Base-by-base conservation (phyloP, 2,888 invertebrate genomes). In the Peribatodes rhomboidaria region DNA sequence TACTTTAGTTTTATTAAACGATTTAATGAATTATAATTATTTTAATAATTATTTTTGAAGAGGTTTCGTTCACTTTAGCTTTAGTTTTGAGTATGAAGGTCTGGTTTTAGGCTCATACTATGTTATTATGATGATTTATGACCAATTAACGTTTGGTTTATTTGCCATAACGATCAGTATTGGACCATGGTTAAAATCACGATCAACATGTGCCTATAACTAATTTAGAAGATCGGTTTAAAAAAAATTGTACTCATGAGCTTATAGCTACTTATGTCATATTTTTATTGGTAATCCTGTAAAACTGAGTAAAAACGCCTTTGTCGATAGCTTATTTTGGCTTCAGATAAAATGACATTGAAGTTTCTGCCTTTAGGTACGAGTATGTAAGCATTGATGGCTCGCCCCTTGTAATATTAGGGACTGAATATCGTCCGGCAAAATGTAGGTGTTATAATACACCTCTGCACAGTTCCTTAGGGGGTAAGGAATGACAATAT, bases 1-100 rank as follows among this genome's bases (percentile, higher is more conserved):
- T 58, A 56, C 49, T 47, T 47, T 44, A 53, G n/a, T 59, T 55
- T 56, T 50, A 59, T 59, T 13, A 42, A 47, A 63, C 20, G 20
- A 18, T 52, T 16, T 53, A 33, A 16, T 33, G n/a, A 37, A 41
- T 37, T 18, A 8, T 22, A 55, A 44, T 42, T 55, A 37, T 37
- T 52, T 37, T 37, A 37, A 52, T 52, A 10, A 55, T 31, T 33
- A 20, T 33, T 35, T 44, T 55, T 33, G n/a, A n/a, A 31, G 20
- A 2, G 6, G 9, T 11, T 27, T n/a, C 14, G 1, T 47, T 16
- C 4, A 11, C 1, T 27, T 18, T 16, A 14, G 13, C 50, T 50
- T 33, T 14, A 16, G 13, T 16, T 20, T 37, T 50, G 18, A 18
- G 18, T 0, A 14, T 16, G 10, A 42, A 46, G 55, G 55, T 44